Base-by-base conservation (phyloP, 2,888 invertebrate genomes). In the Diaphora mendica region DNA sequence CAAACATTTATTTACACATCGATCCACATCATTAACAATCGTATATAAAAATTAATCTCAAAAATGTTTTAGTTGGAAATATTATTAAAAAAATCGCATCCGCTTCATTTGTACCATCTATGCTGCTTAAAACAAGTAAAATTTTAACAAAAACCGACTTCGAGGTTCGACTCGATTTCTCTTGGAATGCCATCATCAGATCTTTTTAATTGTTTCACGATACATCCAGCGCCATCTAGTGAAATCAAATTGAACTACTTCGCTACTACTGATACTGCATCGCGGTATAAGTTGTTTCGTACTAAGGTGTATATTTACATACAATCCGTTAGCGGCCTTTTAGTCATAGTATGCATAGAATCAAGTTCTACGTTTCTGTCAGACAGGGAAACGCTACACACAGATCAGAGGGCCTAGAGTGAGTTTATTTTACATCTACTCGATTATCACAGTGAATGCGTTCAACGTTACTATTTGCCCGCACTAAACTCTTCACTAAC, bases 1-100 rank as follows among this genome's bases (percentile, higher is more conserved):
- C 82, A 82, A 75, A 76, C 35, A 70, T 82, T 55, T 64, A 51
- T 71, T 64, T 67, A 73, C 64, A 70, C 44, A 42, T 62, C 35
- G 26, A 35, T 39, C 39, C 20, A 59, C 39, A 35, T 33, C n/a
- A 33, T 71, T 66, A 75, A 73, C 39, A 64, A 65, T 62, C 33
- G 70, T 70, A 70, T 62, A 70, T 67, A 64, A 72, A 70, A 74
- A 30, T 26, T 62, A 44, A 68, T 64, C 44, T 71, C 73, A 71
- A 75, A 73, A 75, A 68, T 68, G 1, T 59, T 68, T 62, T 42
- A 26, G 7, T 59, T 70, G 42, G 64, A 11, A 75, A 78, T 62
- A 74, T 74, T 67, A 73, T n/a, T 66, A 66, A 68, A 35, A 55
- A 4, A 4, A 71, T 30, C 13, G 5, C 48, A 26, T 15, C n/a